Evolutionary conservation across 2,888 invertebrate species (phyloP).

Genomic region (Torymus texanus): DNA sequence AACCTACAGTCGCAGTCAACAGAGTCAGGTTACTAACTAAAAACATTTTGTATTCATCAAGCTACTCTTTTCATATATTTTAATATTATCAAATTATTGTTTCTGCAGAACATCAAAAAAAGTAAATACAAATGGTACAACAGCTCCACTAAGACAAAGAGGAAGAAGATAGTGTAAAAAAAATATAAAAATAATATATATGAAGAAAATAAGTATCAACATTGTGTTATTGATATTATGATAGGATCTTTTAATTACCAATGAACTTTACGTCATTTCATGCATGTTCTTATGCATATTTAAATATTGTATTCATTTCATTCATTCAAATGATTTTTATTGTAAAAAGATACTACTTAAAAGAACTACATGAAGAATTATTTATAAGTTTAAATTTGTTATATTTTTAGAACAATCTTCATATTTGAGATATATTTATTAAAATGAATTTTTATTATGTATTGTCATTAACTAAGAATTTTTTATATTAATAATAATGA

Average conservation of each 20-base stretch:
- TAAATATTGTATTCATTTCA: constrained; percentile 32
- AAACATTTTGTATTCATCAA: constrained; percentile 1
- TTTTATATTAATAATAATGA: background rate
- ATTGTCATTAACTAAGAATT: background rate
- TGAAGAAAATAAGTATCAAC: constrained; percentile 71
- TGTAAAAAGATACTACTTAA: constrained; percentile 38
- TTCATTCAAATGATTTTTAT: constrained; percentile 16
- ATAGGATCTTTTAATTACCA: constrained; percentile 30
- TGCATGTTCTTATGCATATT: constrained; percentile 23
- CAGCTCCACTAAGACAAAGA: constrained; percentile 71
- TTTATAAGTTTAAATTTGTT: constrained; percentile 29
- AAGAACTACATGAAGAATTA: constrained; percentile 5
- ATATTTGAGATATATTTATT: constrained; percentile 34
- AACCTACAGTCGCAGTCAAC: constrained; percentile 77
- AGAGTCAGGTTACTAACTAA: constrained; percentile 67
- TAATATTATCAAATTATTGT: constrained; percentile 12
- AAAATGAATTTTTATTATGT: constrained; percentile 31
- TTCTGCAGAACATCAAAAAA: constrained; percentile 75
- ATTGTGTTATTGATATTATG: constrained; percentile 20
- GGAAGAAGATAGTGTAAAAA: constrained; percentile 75
- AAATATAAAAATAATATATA: too few relatives aligned
- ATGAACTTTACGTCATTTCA: constrained; percentile 19
- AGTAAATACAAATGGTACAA: constrained; percentile 70
- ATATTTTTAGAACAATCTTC: constrained; percentile 19
- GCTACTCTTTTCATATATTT: constrained; percentile 55